phyloP scores from a whole-genome alignment of 2,113 vertebrate species.

The Cichladusa arquata region DNA sequence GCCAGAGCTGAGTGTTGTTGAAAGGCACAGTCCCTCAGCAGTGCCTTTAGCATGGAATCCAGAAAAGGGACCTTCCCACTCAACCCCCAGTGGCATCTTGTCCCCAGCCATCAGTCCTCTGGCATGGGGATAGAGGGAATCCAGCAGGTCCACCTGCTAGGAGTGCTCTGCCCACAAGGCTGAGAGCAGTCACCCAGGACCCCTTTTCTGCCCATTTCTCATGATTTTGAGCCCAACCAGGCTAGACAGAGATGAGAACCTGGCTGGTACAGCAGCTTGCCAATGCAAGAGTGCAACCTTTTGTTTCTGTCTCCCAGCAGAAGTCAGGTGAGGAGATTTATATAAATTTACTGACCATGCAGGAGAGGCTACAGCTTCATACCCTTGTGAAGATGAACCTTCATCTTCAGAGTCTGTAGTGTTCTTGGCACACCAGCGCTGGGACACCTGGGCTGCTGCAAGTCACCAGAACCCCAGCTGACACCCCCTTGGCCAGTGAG shows the following conservation, averaged over 20 bases:
- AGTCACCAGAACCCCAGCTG: not conserved
- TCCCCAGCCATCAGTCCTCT: not conserved
- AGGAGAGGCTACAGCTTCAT: not conserved
- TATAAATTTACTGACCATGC: not conserved
- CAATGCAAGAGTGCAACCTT: accelerated
- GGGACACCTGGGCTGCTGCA: not conserved
- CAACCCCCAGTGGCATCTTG: not conserved
- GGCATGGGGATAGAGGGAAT: accelerated
- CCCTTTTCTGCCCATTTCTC: not conserved
- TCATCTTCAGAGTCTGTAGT: not conserved
- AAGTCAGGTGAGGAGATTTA: not conserved
- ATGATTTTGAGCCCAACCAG: not conserved
- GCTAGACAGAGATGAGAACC: not conserved
- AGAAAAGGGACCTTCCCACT: not conserved
- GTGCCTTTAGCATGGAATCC: not conserved
- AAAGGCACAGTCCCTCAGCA: not conserved
- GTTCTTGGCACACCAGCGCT: not conserved
- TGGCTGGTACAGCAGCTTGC: not conserved
- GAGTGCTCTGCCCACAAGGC: not conserved
- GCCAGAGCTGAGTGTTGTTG: accelerated
- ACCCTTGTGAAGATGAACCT: not conserved
- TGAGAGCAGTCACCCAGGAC: not conserved
- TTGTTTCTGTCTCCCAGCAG: not conserved
- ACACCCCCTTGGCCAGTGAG: not conserved
- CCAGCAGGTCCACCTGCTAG: not conserved